Conservation (phyloP, 2,797 vertebrate species). For the Sebastes variabilis region DNA sequence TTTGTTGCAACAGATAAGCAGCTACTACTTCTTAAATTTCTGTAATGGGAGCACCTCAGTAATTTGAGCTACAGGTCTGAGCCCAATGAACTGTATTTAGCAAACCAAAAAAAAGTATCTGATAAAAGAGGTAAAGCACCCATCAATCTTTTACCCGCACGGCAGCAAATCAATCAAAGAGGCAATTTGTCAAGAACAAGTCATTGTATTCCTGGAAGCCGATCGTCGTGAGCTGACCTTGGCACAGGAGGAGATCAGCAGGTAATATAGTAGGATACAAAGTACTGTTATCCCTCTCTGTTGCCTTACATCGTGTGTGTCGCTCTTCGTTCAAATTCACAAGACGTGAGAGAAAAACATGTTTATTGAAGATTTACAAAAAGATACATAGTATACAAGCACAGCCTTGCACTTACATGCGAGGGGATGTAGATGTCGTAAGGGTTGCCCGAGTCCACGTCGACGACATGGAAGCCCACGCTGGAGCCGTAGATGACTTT, state of each 20-base stretch:
- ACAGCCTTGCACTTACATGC: conserved; percentile 68
- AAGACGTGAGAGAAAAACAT: background rate
- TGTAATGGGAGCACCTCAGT: background rate
- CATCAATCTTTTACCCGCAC: background rate
- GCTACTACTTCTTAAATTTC: background rate
- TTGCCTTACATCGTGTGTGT: background rate
- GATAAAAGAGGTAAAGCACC: background rate
- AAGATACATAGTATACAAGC: background rate
- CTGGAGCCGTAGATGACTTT: conserved; percentile 94
- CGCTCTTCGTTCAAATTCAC: background rate
- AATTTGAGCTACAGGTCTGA: background rate
- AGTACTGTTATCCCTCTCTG: background rate
- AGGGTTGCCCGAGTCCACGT: conserved; percentile 93
- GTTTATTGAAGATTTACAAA: background rate
- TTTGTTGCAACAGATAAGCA: background rate
- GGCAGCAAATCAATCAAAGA: conserved; percentile 18
- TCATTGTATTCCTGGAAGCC: background rate
- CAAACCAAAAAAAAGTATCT: background rate
- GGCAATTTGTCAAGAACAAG: background rate
- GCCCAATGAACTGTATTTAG: background rate
- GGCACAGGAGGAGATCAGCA: background rate
- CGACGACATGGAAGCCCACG: conserved; percentile 92
- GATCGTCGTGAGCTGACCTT: background rate
- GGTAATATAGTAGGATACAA: background rate
- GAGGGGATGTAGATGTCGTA: conserved; percentile 93